Evolutionary conservation across 2,113 vertebrate species (phyloP).

Genomic region (Ovis canadensis): DNA sequence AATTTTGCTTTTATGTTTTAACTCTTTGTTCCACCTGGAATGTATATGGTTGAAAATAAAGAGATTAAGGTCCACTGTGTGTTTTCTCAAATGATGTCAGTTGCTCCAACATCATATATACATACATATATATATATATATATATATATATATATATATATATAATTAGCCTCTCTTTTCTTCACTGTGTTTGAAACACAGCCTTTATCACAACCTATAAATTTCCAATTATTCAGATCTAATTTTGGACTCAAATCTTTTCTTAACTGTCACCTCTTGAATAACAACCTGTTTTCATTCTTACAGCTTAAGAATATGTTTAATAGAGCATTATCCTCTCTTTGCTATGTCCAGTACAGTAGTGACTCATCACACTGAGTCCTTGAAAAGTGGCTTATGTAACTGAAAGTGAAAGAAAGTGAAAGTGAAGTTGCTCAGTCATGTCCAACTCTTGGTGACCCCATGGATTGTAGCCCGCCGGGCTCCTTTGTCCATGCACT

Average conservation of each 20-base stretch:
- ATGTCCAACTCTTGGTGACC: fast-evolving
- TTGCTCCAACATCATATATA: neutral
- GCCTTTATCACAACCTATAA: neutral
- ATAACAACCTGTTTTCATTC: no score
- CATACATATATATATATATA: neutral
- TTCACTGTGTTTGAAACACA: neutral
- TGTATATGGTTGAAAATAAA: neutral
- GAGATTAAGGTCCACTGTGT: neutral
- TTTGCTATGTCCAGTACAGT: neutral
- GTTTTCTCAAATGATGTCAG: neutral
- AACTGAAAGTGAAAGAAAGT: neutral
- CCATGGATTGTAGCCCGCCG: neutral
- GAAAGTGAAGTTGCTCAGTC: neutral
- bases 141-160: neutral
- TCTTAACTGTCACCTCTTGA: neutral
- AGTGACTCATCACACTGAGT: neutral
- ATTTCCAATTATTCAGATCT: neutral
- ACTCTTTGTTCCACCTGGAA: neutral
- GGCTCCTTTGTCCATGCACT: neutral
- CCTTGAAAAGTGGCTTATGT: neutral
- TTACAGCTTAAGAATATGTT: neutral
- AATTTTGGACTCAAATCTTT: neutral
- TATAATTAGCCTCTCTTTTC: neutral
- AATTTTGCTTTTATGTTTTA: neutral
- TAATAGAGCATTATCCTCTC: neutral